These are phyloP conservation scores for Thrips palmi DNA, from an alignment of 1,140 invertebrate genomes.

Conservation along the genomic window DNA sequence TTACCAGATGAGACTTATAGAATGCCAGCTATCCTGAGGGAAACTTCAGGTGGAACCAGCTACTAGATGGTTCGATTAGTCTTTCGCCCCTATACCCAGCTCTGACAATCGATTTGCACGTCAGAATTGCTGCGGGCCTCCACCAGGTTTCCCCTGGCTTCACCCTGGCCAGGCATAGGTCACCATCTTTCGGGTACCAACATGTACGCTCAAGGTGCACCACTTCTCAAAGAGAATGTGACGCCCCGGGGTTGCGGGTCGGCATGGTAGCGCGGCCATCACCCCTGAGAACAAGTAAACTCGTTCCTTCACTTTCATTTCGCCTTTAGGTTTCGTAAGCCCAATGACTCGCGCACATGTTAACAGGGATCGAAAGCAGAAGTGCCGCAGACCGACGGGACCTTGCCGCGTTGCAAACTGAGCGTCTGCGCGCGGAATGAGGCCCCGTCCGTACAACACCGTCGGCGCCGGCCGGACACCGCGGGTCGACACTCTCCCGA, in stretches of 20 bases:
- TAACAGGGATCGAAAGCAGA: background rate
- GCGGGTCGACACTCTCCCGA: background rate
- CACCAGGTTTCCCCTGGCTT: constrained; percentile 76
- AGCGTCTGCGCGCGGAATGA: constrained; percentile 5
- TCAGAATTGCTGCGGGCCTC: constrained; percentile 40
- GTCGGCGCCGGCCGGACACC: constrained; percentile 1
- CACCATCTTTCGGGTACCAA: constrained; percentile 71
- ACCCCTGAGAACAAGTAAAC: constrained; percentile 25
- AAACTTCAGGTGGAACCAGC: constrained; percentile 78
- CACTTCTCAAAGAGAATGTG: constrained; percentile 21
- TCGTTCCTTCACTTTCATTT: constrained; percentile 13
- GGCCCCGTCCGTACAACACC: background rate
- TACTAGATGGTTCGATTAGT: constrained; percentile 82
- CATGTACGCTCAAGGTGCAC: constrained; percentile 30
- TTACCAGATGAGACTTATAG: constrained; percentile 52
- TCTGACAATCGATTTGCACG: constrained; percentile 59
- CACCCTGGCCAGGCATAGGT: constrained; percentile 69
- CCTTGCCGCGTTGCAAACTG: background rate
- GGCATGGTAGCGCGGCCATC: constrained; percentile 18
- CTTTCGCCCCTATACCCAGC: constrained; percentile 78
- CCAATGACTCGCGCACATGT: constrained; percentile 51
- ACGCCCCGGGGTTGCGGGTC: constrained; percentile 25
- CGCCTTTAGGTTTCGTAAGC: constrained; percentile 27
- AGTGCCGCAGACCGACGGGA: constrained; percentile 6
- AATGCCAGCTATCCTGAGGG: constrained; percentile 60